Evolutionary conservation across 2,113 vertebrate genomes (phyloP), one percentile per base, ranked within the genome.

Genomic region (Gallinago media): DNA sequence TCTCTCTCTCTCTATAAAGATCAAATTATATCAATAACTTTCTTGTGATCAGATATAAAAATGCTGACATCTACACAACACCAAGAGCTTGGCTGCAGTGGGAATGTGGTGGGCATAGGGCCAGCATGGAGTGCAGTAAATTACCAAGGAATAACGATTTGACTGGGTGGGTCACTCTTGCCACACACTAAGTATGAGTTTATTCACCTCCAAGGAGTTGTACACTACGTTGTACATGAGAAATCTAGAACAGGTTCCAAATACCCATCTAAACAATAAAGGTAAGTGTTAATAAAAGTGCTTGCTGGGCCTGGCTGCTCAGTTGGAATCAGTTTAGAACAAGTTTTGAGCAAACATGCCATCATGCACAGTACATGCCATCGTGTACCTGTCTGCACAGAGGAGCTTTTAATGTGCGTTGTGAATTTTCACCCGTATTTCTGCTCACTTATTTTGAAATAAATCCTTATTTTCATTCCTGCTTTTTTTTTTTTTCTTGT

Each of bases 51-150:
- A 8, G 61, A 93, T 92, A 61, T 3, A 20, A 50, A 96, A 93
- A 6, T 32, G 96, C 95, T 97, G 95, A 97, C 88, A 75, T 15
- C 32, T 70, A 75, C 68, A 66, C 44, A 65, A 56, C 36, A 61
- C 59, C 40, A 31, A 6, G 36, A 56, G n/a, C 23, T 34, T 66
- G 56, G 29, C 62, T 88, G 50, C 34, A 34, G 22, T 34, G 36
- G 42, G 59, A 65, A 59, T 9, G 23, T 13, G 40, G 78, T 66
- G 42, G 52, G 56, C 70, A 78, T 4, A n/a, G 74, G 66, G 70
- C 61, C 70, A 76, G 68, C 0, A 2, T 47, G 40, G 47, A 34
- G 47, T 26, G 44, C 34, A 62, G 67, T 42, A 49, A 36, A 44
- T 49, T 50, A 26, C 16, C 44, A 47, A 29, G 12, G 47, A 80